Base-by-base conservation (phyloP, 2,113 vertebrate genomes). In the Nyctereutes procyonoides region DNA sequence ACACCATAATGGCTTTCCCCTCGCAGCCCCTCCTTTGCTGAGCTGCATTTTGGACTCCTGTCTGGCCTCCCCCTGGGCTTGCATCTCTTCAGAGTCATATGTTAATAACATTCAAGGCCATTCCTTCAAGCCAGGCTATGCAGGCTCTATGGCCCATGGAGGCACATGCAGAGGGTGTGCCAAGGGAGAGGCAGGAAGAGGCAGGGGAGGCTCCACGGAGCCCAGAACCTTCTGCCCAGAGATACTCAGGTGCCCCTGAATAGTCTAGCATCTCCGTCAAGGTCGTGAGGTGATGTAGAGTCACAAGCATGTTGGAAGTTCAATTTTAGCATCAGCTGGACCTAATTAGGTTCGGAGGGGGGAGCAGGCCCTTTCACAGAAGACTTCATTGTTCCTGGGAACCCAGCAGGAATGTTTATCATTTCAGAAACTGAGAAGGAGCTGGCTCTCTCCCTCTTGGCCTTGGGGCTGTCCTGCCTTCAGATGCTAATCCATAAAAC, bases 271-370 rank as follows among this genome's bases (percentile, higher is more conserved):
- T 93, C 53, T 90, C 43, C 22, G 58, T 69, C 58, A 9, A 51
- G 15, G 74, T 9, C 67, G 12, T 58, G 93, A 93, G 73, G 56
- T 1, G 1, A 73, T 53, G 43, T 17, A 30, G 85, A 79, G 48
- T n/a, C 58, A 12, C 8, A 86, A 51, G 93, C 71, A 35, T 84
- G 53, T 89, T 94, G 88, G 69, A 92, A 63, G 62, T 69, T 93
- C 92, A 14, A 90, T 96, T 98, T 98, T 95, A 43, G 2, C 94
- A 96, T 97, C 96, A 97, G 96, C 96, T 98, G 98, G 96, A 97
- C 95, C 89, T 97, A 96, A 98, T 98, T 97, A 98, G 95, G 88
- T 91, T 96, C 97, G 85, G 90, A 60, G 82, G 51, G 81, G 65
- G 43, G 43, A 43, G 89, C 93, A 87, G 81, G 73, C 90, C 90